Conservation (phyloP, 2,113 vertebrate species). For the Alexandromys fortis region DNA sequence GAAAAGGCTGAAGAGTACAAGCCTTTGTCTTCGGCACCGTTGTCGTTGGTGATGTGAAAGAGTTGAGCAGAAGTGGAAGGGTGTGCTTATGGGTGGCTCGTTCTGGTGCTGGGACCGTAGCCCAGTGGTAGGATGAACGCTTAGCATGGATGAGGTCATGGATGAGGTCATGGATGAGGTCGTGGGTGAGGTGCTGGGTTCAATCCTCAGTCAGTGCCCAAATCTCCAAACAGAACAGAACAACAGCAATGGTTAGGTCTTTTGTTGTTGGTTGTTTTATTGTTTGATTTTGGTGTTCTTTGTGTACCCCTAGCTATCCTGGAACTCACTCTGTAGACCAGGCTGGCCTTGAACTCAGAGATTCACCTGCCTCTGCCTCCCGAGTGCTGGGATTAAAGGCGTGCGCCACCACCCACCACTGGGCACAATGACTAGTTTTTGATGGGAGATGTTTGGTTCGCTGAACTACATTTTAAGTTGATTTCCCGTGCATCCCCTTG, state of each 20-base stretch:
- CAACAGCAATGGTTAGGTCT: no score
- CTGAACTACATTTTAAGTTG: neutral
- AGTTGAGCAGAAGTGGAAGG: neutral
- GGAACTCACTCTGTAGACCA: neutral
- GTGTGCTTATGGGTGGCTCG: neutral
- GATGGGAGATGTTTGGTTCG: neutral
- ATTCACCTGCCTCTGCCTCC: neutral
- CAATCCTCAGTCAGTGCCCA: neutral
- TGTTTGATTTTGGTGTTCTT: neutral
- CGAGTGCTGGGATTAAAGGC: neutral
- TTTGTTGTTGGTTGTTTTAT: neutral
- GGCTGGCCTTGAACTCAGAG: neutral
- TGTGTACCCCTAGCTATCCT: neutral
- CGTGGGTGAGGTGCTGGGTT: neutral
- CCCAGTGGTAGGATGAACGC: neutral
- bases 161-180: neutral
- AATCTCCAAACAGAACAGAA: neutral
- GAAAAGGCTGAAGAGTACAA: neutral
- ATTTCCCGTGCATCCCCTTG: neutral
- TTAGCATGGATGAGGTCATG: neutral
- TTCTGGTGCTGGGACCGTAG: neutral
- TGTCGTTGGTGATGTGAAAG: neutral
- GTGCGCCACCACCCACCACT: neutral
- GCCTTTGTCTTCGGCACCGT: neutral
- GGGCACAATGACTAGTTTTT: neutral